Evolutionary conservation across 2,888 invertebrate genomes (phyloP), one percentile per base, ranked within the genome.

Genomic region (Rosalia funebris): DNA sequence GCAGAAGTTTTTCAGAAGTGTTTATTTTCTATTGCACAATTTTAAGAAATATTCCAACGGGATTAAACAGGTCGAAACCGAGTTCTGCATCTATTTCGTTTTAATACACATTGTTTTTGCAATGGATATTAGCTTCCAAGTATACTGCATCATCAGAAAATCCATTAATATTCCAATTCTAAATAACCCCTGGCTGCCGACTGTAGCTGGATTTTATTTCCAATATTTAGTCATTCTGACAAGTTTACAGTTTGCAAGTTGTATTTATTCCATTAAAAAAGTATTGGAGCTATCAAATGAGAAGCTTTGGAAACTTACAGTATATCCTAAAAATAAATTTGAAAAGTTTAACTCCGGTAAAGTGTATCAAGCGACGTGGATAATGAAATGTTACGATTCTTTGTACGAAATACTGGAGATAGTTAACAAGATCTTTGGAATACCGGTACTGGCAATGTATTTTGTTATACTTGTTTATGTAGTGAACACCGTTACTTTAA

Each of bases 361-460:
- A 39, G 15, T 14, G 14, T 14, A 9, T 14, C 14, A 39, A 39
- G 15, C 9, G 1, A 4, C 14, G 16, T 16, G 42, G 10, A 0
- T 42, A 2, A 42, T 42, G 42, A 42, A 17, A n/a, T 42, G 42
- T 7, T 44, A 44, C 44, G 15, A 44, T 4, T 19, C n/a, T 5
- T 7, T 44, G 2, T 20, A 3, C n/a, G 44, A 44, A n/a, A 44
- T 44, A 0, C 7, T 12, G 11, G 20, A 5, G 1, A n/a, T 19
- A 1, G 12, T 17, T 19, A 44, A 44, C 19, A 44, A n/a, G 12
- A 44, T 44, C 5, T 44, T 44, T 44, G 44, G 44, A n/a, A 11
- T 44, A 11, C 44, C 19, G 19, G n/a, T 44, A 9, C 20, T 44
- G n/a, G 20, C 19, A 5, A 10, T 44, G 20, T 44, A 44, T 44